These are phyloP conservation scores for Drosophila ironensis DNA, from an alignment of 1,140 invertebrate genomes.

Conservation along the genomic window DNA sequence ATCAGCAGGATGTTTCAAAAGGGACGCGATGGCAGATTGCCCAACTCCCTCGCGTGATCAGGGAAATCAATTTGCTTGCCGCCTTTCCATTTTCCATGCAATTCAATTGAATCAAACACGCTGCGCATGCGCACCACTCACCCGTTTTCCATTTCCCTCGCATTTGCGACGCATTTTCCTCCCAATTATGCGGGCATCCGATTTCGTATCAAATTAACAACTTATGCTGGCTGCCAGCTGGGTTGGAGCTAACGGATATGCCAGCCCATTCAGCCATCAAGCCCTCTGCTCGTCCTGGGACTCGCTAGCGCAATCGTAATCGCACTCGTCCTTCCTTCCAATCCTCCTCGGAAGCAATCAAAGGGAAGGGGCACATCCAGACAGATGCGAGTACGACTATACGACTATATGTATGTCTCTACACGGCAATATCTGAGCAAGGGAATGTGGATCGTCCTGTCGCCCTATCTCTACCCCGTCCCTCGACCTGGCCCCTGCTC, in stretches of 20 bases:
- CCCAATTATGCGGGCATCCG: constrained; percentile 64
- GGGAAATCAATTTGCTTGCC: constrained; percentile 30
- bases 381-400: constrained; percentile 44
- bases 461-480: background rate
- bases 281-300: background rate
- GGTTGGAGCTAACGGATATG: constrained; percentile 44
- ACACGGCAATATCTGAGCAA: constrained; percentile 18
- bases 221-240: constrained; percentile 75
- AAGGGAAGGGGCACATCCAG: background rate
- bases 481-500: background rate
- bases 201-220: constrained; percentile 58
- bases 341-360: background rate
- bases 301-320: no score
- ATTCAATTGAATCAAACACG: constrained; percentile 19
- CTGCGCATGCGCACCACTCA: constrained; percentile 33
- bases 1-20: constrained; percentile 25
- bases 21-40: constrained; percentile 2
- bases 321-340: background rate
- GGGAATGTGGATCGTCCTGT: constrained; percentile 49
- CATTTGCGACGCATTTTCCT: constrained; percentile 45
- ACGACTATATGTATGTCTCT: no score
- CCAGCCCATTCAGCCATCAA: constrained; percentile 23
- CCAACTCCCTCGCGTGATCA: constrained; percentile 23
- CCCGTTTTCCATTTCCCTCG: constrained; percentile 6
- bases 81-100: background rate